Conservation (phyloP, 2,888 invertebrate species). For the Hartigia nigra region DNA sequence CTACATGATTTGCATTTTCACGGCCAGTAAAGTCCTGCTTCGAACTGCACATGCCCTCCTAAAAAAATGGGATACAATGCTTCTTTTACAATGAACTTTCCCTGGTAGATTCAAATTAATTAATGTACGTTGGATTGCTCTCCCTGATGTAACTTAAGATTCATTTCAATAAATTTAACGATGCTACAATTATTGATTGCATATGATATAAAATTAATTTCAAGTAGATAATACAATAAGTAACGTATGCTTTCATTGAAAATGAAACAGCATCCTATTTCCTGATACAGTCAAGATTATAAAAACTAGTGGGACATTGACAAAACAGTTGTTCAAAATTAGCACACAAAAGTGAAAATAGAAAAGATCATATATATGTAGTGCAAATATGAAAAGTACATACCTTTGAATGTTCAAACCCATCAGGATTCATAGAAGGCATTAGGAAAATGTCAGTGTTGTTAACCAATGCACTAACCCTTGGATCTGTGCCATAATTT, state of each 20-base stretch:
- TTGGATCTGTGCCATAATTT: conserved; percentile 77
- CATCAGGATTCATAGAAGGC: conserved; percentile 98
- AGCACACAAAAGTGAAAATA: neutral
- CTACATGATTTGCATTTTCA: conserved; percentile 82
- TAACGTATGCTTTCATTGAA: neutral
- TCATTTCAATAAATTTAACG: neutral
- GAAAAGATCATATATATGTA: neutral
- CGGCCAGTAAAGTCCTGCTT: conserved; percentile 76
- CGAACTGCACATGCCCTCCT: conserved; percentile 86
- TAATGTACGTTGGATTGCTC: neutral
- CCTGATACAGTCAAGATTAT: neutral
- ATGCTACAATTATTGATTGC: neutral
- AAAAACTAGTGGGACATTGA: neutral
- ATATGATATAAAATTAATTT: neutral
- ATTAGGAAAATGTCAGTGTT: conserved; percentile 92
- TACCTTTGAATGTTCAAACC: conserved; percentile 87
- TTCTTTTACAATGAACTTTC: neutral
- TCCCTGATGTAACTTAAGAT: neutral
- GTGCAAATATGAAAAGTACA: conserved; percentile 39
- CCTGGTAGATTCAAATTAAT: neutral
- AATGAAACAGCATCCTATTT: neutral
- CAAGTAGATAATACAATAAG: neutral
- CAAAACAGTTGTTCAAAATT: neutral
- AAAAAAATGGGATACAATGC: conserved; percentile 42
- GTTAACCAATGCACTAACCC: conserved; percentile 83